These are phyloP conservation scores for Brachionus calyciflorus DNA, from an alignment of 1,140 invertebrate genomes.

Conservation along the genomic window DNA sequence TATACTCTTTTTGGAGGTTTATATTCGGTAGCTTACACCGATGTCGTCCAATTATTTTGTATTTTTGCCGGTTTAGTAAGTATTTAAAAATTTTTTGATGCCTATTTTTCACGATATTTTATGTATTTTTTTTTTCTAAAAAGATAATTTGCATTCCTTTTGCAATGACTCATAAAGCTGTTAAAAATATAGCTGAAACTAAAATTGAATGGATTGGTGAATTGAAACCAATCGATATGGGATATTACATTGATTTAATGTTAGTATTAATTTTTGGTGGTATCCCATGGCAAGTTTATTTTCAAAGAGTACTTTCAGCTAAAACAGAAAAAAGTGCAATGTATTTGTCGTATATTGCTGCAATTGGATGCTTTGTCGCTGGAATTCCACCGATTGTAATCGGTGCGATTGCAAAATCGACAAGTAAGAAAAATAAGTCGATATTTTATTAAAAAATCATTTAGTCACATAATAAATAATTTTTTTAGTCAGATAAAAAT, in stretches of 20 bases:
- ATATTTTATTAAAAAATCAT: no score
- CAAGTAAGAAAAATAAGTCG: no score
- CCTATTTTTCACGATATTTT: no score
- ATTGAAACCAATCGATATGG: conserved; percentile 71
- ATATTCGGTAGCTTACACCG: conserved; percentile 96
- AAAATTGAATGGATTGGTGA: conserved; percentile 77
- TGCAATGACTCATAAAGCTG: conserved; percentile 79
- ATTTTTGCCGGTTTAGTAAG: conserved; percentile 87
- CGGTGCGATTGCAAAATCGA: conserved; percentile 89
- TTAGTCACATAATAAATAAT: no score
- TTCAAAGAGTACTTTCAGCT: conserved; percentile 91
- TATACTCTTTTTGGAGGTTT: conserved; percentile 96
- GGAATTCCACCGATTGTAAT: conserved; percentile 92
- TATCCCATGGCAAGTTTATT: conserved; percentile 98
- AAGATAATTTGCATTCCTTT: conserved; percentile 96
- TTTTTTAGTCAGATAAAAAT: no score
- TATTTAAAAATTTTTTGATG: not conserved
- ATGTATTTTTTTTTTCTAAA: conserved; percentile 38
- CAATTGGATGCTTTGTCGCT: conserved; percentile 89
- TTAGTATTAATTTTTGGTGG: conserved; percentile 90
- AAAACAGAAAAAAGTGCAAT: conserved; percentile 88
- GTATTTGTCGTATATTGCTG: conserved; percentile 90
- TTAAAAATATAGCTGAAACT: conserved; percentile 74
- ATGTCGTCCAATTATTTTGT: conserved; percentile 96
- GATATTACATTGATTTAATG: conserved; percentile 83